A percentile compares a stretch with the other conserved stretches of the same genome.
Evolutionary conservation across 2,888 invertebrate genomes (phyloP).

Genomic region (Epistrophe grossulariae): DNA sequence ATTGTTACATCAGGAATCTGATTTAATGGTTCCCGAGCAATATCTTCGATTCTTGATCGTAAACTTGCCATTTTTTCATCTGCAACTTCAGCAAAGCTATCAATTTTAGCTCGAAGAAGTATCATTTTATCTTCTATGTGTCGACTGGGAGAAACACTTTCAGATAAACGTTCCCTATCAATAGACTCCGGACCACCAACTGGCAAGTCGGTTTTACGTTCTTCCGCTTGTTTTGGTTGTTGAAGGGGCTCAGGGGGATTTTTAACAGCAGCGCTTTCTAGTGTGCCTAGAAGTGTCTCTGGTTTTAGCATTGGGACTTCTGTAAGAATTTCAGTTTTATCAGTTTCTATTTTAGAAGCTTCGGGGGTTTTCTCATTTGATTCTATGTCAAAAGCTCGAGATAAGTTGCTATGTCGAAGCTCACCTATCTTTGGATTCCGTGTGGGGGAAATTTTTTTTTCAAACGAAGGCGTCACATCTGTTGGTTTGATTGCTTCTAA

Average conservation of each 20-base stretch:
- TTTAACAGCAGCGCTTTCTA: neutral
- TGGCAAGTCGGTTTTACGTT: neutral
- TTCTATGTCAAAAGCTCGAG: constrained; percentile 56
- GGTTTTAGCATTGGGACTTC: neutral
- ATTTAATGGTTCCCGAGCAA: constrained; percentile 13
- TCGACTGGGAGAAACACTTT: constrained; percentile 54
- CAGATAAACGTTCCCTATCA: constrained; percentile 28
- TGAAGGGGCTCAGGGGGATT: neutral
- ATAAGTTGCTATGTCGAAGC: constrained; percentile 48
- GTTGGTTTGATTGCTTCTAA: neutral
- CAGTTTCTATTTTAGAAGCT: neutral
- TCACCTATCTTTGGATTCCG: constrained; percentile 63
- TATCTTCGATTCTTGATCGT: constrained; percentile 49
- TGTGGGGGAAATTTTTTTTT: constrained; percentile 15
- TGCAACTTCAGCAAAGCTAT: constrained; percentile 67
- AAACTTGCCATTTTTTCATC: constrained; percentile 63
- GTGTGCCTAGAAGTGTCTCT: neutral
- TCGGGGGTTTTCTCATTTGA: neutral
- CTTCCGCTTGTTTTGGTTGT: neutral
- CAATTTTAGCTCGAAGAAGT: constrained; percentile 62
- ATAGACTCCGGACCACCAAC: neutral
- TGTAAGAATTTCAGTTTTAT: neutral
- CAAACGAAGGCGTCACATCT: neutral
- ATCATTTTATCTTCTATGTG: constrained; percentile 48
- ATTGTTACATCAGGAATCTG: neutral